phyloP scores from a whole-genome alignment of 2,113 vertebrate genomes.

The Saguinus imperator region DNA sequence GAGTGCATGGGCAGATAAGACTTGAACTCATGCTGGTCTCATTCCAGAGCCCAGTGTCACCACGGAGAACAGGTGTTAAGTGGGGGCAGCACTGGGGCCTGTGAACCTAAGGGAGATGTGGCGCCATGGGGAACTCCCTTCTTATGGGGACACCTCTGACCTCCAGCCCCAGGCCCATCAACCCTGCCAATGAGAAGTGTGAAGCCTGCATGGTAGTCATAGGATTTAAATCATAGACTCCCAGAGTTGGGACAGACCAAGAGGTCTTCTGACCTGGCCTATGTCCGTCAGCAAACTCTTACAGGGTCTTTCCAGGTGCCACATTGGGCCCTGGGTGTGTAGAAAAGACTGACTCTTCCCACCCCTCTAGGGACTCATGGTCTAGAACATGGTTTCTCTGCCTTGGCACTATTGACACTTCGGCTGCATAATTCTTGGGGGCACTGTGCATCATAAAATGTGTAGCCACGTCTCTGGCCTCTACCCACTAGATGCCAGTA shows the following conservation, averaged over 20 bases:
- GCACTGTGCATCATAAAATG: neutral
- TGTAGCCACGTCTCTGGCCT: neutral
- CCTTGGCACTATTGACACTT: neutral
- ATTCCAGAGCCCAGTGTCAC: neutral
- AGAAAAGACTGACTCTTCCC: neutral
- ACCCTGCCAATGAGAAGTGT: neutral
- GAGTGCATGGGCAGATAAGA: neutral
- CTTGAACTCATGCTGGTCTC: neutral
- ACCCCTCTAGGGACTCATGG: neutral
- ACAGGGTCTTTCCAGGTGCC: neutral
- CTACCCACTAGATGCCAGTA: neutral
- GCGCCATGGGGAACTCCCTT: neutral
- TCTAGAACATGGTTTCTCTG: neutral
- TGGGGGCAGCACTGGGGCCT: neutral
- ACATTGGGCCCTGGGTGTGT: neutral
- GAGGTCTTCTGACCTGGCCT: neutral
- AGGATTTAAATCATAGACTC: neutral
- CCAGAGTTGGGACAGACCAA: neutral
- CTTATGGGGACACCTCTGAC: neutral
- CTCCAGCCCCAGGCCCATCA: neutral
- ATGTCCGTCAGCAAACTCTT: neutral
- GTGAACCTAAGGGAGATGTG: neutral
- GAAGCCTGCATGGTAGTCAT: neutral
- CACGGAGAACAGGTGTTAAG: neutral
- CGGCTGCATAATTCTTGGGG: neutral